phyloP scores from a whole-genome alignment of 2,888 invertebrate genomes.

The Lepas anatifera region DNA sequence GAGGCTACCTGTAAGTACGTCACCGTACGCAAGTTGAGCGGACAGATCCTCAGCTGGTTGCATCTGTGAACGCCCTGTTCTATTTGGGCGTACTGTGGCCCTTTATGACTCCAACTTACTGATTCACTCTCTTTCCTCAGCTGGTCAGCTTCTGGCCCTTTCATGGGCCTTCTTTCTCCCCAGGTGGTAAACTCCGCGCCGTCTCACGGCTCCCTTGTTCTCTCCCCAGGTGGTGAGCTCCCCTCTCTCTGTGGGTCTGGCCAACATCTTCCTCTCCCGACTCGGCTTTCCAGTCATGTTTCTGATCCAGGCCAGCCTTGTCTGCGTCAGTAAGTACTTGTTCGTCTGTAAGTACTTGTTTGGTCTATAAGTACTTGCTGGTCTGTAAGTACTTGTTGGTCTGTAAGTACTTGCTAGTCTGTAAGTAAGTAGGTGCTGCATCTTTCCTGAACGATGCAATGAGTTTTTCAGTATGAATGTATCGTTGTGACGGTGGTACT shows the following conservation, averaged over 20 bases:
- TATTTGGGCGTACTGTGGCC: no score
- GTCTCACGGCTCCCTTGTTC: no score
- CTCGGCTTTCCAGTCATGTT: not conserved
- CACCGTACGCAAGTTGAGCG: no score
- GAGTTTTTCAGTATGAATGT: not conserved
- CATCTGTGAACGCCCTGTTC: no score
- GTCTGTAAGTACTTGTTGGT: not conserved
- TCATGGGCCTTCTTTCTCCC: no score
- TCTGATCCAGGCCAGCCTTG: not conserved
- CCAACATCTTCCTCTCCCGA: not conserved
- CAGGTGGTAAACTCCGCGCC: no score
- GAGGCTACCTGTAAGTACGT: no score
- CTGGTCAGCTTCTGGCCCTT: no score
- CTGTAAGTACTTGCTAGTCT: not conserved
- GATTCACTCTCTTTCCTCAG: no score
- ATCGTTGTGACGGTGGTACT: no score
- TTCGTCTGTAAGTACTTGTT: not conserved
- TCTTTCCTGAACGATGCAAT: not conserved
- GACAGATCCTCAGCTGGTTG: no score
- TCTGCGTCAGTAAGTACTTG: not conserved
- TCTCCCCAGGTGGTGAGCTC: not conserved
- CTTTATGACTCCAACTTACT: no score
- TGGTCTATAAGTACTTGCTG: not conserved
- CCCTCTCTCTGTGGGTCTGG: not conserved
- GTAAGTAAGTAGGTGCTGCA: not conserved